Percentiles rank a stretch among this genome's conserved stretches.
Evolutionary conservation across 2,888 invertebrate species (phyloP).

Genomic region (Brachylomia viminalis): DNA sequence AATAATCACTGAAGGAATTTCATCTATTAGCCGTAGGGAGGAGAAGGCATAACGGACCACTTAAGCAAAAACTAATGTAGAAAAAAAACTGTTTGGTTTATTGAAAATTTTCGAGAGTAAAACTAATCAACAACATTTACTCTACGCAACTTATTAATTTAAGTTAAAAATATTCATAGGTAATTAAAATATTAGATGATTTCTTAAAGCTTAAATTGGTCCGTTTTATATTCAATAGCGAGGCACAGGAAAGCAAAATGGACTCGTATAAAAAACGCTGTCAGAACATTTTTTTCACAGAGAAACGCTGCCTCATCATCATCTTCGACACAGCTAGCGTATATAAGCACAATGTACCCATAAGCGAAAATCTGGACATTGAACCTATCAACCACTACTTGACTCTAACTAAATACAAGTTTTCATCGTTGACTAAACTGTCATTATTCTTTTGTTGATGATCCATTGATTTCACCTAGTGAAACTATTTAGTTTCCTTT

Average conservation of each 20-base stretch:
- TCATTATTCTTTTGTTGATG: too few relatives aligned
- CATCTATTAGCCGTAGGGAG: too few relatives aligned
- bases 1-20: too few relatives aligned
- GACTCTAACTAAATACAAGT: too few relatives aligned
- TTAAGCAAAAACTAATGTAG: neutral
- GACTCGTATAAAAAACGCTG: neutral
- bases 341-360: too few relatives aligned
- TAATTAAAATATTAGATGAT: too few relatives aligned
- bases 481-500: too few relatives aligned
- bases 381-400: too few relatives aligned
- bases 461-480: too few relatives aligned
- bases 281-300: neutral
- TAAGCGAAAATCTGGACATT: too few relatives aligned
- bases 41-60: neutral
- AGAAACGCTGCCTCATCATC: neutral
- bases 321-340: neutral
- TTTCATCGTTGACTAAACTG: too few relatives aligned
- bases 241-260: neutral
- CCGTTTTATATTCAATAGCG: too few relatives aligned
- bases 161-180: neutral
- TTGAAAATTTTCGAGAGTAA: neutral
- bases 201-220: neutral
- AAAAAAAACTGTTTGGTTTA: neutral
- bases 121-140: neutral
- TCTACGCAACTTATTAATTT: neutral